A percentile compares a stretch with the other conserved stretches of the same genome.
These are phyloP conservation scores for Temnopleurus reevesii DNA, from an alignment of 53 echinoderm and acorn worm genomes.

Conservation along the genomic window DNA sequence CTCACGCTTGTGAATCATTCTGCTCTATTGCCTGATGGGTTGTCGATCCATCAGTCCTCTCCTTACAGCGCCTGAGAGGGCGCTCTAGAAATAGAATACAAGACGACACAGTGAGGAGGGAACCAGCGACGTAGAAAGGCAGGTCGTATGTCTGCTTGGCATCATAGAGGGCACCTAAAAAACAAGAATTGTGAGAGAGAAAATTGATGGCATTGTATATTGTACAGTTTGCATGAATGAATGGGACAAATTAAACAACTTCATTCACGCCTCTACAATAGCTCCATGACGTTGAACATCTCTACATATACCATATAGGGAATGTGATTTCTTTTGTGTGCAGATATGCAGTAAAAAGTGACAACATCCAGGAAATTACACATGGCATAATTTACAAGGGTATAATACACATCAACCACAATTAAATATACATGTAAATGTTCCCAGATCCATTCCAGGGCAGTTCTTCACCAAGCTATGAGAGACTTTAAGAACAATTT, in stretches of 20 bases:
- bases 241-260: too few relatives aligned
- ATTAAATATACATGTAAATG: too few relatives aligned
- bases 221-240: too few relatives aligned
- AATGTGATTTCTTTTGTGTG: background rate
- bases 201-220: background rate
- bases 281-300: too few relatives aligned
- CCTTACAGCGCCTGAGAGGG: conserved; percentile 16
- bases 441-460: too few relatives aligned
- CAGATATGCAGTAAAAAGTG: too few relatives aligned
- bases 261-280: too few relatives aligned
- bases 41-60: background rate
- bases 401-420: too few relatives aligned
- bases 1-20: background rate
- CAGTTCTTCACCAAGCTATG: too few relatives aligned
- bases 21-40: background rate
- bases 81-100: conserved; percentile 23
- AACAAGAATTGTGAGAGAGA: background rate
- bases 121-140: conserved; percentile 48
- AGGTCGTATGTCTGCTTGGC: conserved; percentile 32
- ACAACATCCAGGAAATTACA: too few relatives aligned
- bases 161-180: conserved; percentile 55
- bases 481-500: too few relatives aligned
- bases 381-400: too few relatives aligned
- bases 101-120: background rate
- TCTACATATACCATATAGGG: background rate